Evolutionary conservation across 2,888 invertebrate genomes (phyloP).

Genomic region (Brenthis ino): DNA sequence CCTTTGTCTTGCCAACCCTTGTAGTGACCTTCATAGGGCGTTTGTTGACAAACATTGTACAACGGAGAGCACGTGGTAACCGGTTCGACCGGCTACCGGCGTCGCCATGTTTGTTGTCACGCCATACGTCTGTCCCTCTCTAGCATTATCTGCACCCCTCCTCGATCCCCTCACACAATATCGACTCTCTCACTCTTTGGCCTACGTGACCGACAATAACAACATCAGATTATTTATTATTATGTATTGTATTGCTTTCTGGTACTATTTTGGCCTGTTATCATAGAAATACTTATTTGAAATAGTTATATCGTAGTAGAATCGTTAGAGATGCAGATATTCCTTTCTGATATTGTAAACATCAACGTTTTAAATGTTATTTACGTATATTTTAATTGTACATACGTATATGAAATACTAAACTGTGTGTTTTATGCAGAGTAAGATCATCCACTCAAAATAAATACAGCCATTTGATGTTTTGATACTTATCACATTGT

Average conservation of each 20-base stretch:
- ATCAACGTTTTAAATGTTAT: background rate
- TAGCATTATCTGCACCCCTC: conserved; percentile 48
- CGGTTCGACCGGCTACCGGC: conserved; percentile 77
- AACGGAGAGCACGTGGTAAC: conserved; percentile 78
- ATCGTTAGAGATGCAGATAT: background rate
- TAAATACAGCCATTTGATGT: conserved; percentile 38
- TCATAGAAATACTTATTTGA: conserved; percentile 2
- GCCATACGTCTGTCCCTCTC: conserved; percentile 66
- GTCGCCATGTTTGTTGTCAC: conserved; percentile 80
- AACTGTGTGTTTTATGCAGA: background rate
- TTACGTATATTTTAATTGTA: background rate
- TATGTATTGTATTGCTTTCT: conserved; percentile 15
- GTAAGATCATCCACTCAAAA: conserved; percentile 37
- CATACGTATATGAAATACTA: background rate
- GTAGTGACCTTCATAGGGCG: conserved; percentile 75
- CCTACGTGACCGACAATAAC: conserved; percentile 80
- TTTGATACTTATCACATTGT: conserved; percentile 18
- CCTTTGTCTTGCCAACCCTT: conserved; percentile 69
- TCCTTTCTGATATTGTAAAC: background rate
- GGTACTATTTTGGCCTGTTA: background rate
- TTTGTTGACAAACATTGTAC: conserved; percentile 81
- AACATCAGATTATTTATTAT: conserved; percentile 34
- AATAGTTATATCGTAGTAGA: conserved; percentile 1
- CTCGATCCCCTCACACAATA: conserved; percentile 47
- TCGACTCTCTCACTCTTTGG: conserved; percentile 57